Evolutionary conservation across 2,113 vertebrate species (phyloP).

Genomic region (Larimichthys crocea): DNA sequence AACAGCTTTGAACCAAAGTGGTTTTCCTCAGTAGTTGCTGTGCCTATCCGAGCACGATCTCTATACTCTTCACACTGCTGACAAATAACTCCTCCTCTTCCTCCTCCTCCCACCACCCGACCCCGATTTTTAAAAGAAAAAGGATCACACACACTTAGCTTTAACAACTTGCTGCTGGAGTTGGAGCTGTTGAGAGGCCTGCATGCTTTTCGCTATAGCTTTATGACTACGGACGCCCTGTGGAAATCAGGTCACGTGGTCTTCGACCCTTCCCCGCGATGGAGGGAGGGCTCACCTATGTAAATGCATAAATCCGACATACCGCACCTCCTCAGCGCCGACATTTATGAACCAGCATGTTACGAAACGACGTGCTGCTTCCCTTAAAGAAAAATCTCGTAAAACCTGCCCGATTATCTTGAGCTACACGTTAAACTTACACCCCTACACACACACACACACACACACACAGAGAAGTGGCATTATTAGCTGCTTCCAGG

Average conservation of each 20-base stretch:
- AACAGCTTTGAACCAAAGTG: constrained; percentile 99
- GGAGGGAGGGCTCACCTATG: constrained; percentile 50
- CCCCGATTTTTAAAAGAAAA: constrained; percentile 1
- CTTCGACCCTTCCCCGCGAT: constrained; percentile 2
- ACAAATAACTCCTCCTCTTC: constrained; percentile 78
- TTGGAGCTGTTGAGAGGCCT: constrained; percentile 57
- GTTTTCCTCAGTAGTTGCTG: constrained; percentile 97
- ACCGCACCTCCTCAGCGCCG: constrained; percentile 19
- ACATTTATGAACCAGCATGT: constrained; percentile 49
- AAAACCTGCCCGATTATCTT: constrained; percentile 52
- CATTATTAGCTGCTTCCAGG: constrained; percentile 47
- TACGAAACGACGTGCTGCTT: constrained; percentile 40
- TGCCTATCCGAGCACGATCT: constrained; percentile 94
- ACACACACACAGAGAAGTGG: constrained; percentile 32
- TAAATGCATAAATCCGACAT: constrained; percentile 55
- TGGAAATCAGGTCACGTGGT: constrained; percentile 61
- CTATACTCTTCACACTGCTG: constrained; percentile 90
- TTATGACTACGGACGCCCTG: constrained; percentile 69
- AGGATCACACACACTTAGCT: constrained; percentile 72
- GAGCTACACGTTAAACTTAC: constrained; percentile 47
- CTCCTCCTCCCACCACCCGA: constrained; percentile 72
- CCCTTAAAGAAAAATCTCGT: constrained; percentile 30
- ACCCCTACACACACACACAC: neutral
- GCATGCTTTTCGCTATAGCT: constrained; percentile 73
- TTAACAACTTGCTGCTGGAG: constrained; percentile 75